Conservation (phyloP, 2,888 invertebrate genomes). For the Tachina fera region DNA sequence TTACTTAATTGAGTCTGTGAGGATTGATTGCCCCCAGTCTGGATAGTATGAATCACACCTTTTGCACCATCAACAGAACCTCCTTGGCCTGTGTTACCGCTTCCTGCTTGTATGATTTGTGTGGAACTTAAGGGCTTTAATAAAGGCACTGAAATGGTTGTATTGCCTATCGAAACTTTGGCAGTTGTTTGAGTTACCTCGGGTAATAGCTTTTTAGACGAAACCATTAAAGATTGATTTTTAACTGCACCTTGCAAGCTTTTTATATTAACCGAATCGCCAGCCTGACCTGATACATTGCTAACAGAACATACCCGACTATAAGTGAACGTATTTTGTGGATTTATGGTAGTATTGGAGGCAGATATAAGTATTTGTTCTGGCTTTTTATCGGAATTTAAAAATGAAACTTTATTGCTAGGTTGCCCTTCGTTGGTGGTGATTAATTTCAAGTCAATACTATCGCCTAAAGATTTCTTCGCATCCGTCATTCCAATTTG, state of each 20-base stretch:
- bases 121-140: constrained; percentile 79
- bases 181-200: constrained; percentile 86
- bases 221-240: constrained; percentile 77
- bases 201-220: constrained; percentile 78
- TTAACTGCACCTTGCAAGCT: constrained; percentile 73
- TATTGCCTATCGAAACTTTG: constrained; percentile 82
- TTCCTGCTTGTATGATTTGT: constrained; percentile 75
- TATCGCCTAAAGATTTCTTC: constrained; percentile 64
- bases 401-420: constrained; percentile 46
- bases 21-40: constrained; percentile 66
- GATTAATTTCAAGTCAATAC: constrained; percentile 66
- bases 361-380: constrained; percentile 66
- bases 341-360: constrained; percentile 56
- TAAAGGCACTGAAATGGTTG: constrained; percentile 83
- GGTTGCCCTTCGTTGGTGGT: constrained; percentile 49
- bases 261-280: constrained; percentile 61
- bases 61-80: constrained; percentile 57
- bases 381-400: constrained; percentile 56
- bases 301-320: constrained; percentile 66
- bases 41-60: constrained; percentile 64
- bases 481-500: constrained; percentile 66
- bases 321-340: constrained; percentile 67
- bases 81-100: constrained; percentile 61
- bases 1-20: constrained; percentile 75
- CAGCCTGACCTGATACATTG: constrained; percentile 56